Evolutionary conservation across 1,140 invertebrate species (phyloP).

Genomic region (Leptoteleia sp.): DNA sequence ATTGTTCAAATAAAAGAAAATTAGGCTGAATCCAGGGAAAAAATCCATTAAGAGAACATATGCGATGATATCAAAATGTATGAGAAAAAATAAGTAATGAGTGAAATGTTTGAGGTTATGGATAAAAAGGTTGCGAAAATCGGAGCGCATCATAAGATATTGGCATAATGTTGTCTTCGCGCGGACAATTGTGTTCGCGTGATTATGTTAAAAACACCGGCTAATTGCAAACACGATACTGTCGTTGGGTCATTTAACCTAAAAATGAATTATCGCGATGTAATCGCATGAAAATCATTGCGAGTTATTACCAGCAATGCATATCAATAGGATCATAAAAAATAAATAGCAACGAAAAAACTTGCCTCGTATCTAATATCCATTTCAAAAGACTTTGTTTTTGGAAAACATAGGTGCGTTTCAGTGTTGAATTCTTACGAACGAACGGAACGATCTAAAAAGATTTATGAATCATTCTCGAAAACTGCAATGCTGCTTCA

Average conservation of each 20-base stretch:
- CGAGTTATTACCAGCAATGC: no score
- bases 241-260: neutral
- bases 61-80: conserved; percentile 9
- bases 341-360: no score
- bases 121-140: neutral
- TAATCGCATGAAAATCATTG: no score
- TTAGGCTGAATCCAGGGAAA: neutral
- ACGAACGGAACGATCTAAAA: conserved; percentile 59
- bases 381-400: conserved; percentile 56
- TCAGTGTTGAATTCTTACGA: conserved; percentile 53
- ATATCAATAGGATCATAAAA: no score
- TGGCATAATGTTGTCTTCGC: neutral
- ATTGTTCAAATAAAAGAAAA: no score
- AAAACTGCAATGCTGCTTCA: conserved; percentile 18
- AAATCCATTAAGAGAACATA: conserved; percentile 17
- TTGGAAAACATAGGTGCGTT: conserved; percentile 64
- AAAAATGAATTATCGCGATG: neutral
- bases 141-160: no score
- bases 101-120: conserved; percentile 5
- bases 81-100: neutral
- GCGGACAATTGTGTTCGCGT: neutral
- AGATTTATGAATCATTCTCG: conserved; percentile 50
- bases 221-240: neutral
- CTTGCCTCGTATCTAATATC: conserved; percentile 59
- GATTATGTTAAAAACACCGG: neutral